Conservation (phyloP, 2,888 invertebrate species). For the Liopterus haemorrhoidalis region DNA sequence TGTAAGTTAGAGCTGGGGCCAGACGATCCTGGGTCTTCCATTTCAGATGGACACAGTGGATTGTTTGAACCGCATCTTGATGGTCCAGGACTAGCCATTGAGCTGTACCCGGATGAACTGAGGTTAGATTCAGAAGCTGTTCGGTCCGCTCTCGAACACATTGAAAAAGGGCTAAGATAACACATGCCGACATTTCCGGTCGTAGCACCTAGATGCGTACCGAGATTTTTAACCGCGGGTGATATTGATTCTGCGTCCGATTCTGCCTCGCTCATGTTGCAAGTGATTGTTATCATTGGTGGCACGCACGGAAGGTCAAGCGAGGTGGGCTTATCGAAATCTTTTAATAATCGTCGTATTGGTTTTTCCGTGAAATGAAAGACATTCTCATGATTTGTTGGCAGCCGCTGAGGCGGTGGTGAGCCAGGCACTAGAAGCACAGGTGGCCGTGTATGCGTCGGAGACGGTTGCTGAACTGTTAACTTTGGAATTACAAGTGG, state of each 20-base stretch:
- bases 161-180: conserved; percentile 72
- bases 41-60: conserved; percentile 68
- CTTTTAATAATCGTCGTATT: conserved; percentile 52
- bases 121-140: conserved; percentile 78
- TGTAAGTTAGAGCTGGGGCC: conserved; percentile 43
- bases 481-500: conserved; percentile 59
- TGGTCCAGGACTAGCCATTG: conserved; percentile 79
- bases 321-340: conserved; percentile 57
- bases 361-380: conserved; percentile 29
- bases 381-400: conserved; percentile 46
- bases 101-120: conserved; percentile 78
- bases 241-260: conserved; percentile 66
- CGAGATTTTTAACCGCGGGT: conserved; percentile 49
- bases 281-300: conserved; percentile 68
- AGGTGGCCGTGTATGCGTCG: conserved; percentile 53
- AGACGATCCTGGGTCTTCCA: conserved; percentile 65
- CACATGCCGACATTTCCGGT: conserved; percentile 57
- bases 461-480: conserved; percentile 63
- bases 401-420: conserved; percentile 51
- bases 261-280: conserved; percentile 68
- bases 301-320: conserved; percentile 58
- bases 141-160: conserved; percentile 64
- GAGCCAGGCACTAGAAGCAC: conserved; percentile 50
- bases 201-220: conserved; percentile 45
- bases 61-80: conserved; percentile 77